These are phyloP conservation scores for Torymus tubicola DNA, from an alignment of 2,888 invertebrate species.

Conservation along the genomic window DNA sequence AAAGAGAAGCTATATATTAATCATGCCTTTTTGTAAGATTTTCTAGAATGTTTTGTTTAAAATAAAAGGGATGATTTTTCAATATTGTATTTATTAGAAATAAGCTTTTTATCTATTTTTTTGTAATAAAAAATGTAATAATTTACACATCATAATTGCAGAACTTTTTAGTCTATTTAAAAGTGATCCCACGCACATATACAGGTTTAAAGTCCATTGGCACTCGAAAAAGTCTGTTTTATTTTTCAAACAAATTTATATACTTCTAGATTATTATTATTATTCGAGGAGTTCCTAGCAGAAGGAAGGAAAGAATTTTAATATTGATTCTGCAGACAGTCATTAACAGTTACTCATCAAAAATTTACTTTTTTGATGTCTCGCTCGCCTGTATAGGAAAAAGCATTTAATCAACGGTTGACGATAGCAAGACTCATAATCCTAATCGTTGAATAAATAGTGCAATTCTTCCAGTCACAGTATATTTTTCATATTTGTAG, in stretches of 20 bases:
- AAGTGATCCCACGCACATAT: background rate
- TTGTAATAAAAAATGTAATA: too few relatives aligned
- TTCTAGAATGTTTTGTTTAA: too few relatives aligned
- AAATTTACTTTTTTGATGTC: slow-evolving; percentile 14
- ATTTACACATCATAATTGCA: background rate
- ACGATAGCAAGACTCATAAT: background rate
- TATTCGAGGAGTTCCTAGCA: slow-evolving; percentile 37
- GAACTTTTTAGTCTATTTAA: background rate
- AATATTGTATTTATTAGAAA: too few relatives aligned
- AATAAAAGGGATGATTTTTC: too few relatives aligned
- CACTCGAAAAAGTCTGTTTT: slow-evolving; percentile 41
- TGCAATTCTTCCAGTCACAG: slow-evolving; percentile 4
- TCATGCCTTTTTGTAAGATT: too few relatives aligned
- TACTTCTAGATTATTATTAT: background rate
- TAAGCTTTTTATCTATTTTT: too few relatives aligned
- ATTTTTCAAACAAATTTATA: background rate
- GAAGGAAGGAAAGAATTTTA: background rate
- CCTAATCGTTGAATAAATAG: background rate
- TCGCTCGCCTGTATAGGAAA: slow-evolving; percentile 2
- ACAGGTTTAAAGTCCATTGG: slow-evolving; percentile 36
- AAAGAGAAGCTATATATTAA: too few relatives aligned
- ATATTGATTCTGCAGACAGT: too few relatives aligned
- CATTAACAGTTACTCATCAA: too few relatives aligned
- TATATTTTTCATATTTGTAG: background rate
- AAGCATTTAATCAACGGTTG: background rate